phyloP scores from a whole-genome alignment of 2,113 vertebrate species.

The Octodon degus region DNA sequence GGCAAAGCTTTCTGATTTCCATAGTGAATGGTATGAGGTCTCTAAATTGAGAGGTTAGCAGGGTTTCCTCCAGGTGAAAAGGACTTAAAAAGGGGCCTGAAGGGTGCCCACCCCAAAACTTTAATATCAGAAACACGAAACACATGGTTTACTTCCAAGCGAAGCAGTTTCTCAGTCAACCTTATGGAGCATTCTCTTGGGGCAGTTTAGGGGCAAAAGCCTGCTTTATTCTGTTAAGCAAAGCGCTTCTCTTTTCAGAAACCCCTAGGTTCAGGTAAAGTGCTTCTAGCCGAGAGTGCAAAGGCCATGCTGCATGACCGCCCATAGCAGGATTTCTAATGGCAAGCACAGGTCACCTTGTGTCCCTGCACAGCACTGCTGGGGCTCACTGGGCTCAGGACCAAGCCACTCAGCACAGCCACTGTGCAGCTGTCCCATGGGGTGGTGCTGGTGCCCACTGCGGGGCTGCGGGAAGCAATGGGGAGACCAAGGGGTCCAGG shows the following conservation, averaged over 20 bases:
- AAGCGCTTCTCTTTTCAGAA: background rate
- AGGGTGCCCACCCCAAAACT: background rate
- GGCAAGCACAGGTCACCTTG: rapidly evolving
- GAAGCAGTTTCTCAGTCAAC: rapidly evolving
- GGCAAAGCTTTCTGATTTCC: slow-evolving; percentile 78
- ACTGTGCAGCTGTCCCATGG: background rate
- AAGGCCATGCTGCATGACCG: background rate
- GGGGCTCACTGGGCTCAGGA: background rate
- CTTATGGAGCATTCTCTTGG: rapidly evolving
- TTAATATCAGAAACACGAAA: rapidly evolving
- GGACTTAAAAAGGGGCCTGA: background rate
- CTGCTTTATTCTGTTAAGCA: background rate
- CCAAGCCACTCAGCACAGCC: background rate
- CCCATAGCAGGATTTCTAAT: background rate
- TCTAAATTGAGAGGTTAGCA: slow-evolving; percentile 53
- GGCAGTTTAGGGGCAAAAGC: rapidly evolving
- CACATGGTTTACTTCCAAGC: rapidly evolving
- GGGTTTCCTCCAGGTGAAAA: slow-evolving; percentile 52
- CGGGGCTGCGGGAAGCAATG: background rate
- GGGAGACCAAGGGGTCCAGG: background rate
- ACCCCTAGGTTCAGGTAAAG: background rate
- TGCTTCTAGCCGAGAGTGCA: background rate
- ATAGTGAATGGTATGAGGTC: slow-evolving; percentile 70
- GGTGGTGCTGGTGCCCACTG: background rate
- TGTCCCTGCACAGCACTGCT: background rate